Evolutionary conservation across 2,888 invertebrate species (phyloP), one percentile per base, ranked within the genome.

Genomic region (Ennomos quercinarius): DNA sequence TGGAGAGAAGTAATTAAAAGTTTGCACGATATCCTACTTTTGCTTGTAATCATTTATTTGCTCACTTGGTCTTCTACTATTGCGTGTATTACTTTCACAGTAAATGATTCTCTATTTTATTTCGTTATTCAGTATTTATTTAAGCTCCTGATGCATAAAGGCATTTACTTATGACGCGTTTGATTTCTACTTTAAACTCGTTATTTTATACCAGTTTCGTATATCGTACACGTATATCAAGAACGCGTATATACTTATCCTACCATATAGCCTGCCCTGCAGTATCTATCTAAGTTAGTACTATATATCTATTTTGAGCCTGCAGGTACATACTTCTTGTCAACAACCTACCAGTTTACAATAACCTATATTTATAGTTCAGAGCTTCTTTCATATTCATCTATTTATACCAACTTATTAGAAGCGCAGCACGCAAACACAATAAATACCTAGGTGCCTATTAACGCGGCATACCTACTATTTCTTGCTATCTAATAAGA

Each of bases 351-450:
- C 50, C 17, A 17, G 43, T 52, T 47, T 39, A 27, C n/a, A 39
- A 58, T 43, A 10, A 46, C 51, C 42, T 57, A 57, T 57, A n/a
- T n/a, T n/a, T n/a, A n/a, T n/a, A n/a, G n/a, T n/a, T n/a, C n/a
- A n/a, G n/a, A n/a, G n/a, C 1, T 8, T 43, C 47, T 47, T 9
- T 46, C 41, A 51, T 46, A 46, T 17, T 17, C 17, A 17, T 2
- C 38, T n/a, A n/a, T 17, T 17, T 17, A 17, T 27, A 42, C 27
- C 46, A 6, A 13, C 9, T 11, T 10, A 37, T 47, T 34, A 38
- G 41, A 57, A 46, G 46, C 27, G 37, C 36, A 40, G 44, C 56
- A 45, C 56, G 50, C 41, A 37, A 57, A 27, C 38, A 35, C 9
- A 34, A 13, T 10, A 38, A 38, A 49, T 39, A 45, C 38, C 12